Conservation (phyloP, 1,140 invertebrate species). For the Bilobella aurantiaca region DNA sequence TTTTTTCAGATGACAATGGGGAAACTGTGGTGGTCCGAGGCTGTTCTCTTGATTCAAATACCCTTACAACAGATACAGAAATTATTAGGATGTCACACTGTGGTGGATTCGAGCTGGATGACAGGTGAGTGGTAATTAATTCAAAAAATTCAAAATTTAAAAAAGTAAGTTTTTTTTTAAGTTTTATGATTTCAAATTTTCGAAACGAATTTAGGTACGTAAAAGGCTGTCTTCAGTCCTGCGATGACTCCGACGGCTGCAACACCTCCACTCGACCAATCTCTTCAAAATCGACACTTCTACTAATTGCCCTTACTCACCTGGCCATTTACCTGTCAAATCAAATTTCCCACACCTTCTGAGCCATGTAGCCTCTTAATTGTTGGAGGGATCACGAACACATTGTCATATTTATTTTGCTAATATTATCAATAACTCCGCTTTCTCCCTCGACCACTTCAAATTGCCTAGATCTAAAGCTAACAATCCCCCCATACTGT, state of each 20-base stretch:
- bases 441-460: neutral
- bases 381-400: too few relatives aligned
- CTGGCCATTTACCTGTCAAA: neutral
- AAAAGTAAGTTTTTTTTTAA: too few relatives aligned
- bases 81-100: conserved; percentile 87
- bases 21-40: conserved; percentile 67
- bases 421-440: neutral
- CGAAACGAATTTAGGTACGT: conserved; percentile 54
- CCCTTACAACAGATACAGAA: conserved; percentile 82
- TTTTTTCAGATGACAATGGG: conserved; percentile 41
- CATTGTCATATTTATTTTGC: neutral
- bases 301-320: neutral
- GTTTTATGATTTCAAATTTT: too few relatives aligned
- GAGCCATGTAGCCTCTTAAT: neutral
- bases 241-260: conserved; percentile 75
- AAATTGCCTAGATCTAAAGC: neutral
- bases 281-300: neutral
- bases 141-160: too few relatives aligned
- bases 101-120: conserved; percentile 75
- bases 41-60: conserved; percentile 85
- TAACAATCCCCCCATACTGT: neutral
- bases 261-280: conserved; percentile 42
- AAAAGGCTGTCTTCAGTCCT: conserved; percentile 73
- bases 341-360: neutral
- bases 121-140: conserved; percentile 49